Percentiles rank a stretch among this genome's conserved stretches.
Evolutionary conservation across 1,140 invertebrate species (phyloP).

Genomic region (Idris sp.): DNA sequence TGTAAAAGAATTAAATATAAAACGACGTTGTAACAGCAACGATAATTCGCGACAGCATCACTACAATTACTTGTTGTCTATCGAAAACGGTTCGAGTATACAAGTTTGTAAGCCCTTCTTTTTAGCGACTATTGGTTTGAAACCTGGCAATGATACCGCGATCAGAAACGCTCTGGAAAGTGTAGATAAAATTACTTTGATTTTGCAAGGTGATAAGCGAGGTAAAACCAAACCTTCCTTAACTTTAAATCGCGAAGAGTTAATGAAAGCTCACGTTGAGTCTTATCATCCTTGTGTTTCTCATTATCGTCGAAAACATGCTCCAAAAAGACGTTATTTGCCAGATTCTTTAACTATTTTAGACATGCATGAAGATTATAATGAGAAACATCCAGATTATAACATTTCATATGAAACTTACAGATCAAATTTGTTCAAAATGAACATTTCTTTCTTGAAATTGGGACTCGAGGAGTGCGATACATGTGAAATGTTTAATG

Average conservation of each 20-base stretch:
- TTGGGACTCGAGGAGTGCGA: constrained; percentile 2
- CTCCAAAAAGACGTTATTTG: constrained; percentile 5
- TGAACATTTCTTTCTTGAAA: constrained; percentile 1
- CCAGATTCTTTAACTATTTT: background rate
- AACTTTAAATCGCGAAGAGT: background rate
- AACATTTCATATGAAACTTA: constrained; percentile 1
- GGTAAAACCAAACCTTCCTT: background rate
- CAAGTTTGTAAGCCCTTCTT: background rate
- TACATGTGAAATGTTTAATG: background rate
- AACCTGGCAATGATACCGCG: background rate
- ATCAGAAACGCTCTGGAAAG: background rate
- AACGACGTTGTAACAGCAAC: background rate
- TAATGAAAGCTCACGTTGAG: background rate
- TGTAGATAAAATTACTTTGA: background rate
- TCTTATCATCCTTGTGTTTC: constrained; percentile 1
- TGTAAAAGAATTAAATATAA: background rate
- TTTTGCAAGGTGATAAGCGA: background rate
- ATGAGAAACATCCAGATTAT: background rate
- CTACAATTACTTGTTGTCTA: background rate
- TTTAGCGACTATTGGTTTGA: background rate
- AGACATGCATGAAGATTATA: constrained; percentile 4
- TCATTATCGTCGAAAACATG: background rate
- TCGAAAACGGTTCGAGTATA: background rate
- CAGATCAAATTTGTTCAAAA: background rate
- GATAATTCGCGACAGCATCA: background rate